phyloP scores from a whole-genome alignment of 2,113 vertebrate genomes.

The Myotis lucifugus region DNA sequence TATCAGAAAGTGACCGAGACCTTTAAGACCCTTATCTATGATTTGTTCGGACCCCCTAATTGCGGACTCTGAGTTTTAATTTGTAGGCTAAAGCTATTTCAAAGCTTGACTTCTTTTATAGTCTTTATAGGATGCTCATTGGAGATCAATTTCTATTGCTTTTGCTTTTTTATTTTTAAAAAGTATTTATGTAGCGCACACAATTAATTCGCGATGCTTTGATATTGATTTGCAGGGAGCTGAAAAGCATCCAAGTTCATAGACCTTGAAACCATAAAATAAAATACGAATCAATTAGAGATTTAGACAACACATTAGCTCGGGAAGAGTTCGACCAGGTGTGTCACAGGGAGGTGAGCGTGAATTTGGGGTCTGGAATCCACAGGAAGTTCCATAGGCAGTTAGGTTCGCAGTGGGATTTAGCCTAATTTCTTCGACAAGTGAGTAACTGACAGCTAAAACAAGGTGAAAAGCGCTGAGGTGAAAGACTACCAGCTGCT shows the following conservation, averaged over 20 bases:
- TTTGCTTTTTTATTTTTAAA: neutral
- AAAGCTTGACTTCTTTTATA: neutral
- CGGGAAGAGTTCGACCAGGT: neutral
- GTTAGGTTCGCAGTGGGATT: neutral
- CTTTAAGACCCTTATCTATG: neutral
- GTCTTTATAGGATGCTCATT: neutral
- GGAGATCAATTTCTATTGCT: neutral
- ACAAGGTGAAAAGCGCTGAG: rapidly evolving
- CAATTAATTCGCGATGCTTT: neutral
- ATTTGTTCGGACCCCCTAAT: neutral
- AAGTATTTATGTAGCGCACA: neutral
- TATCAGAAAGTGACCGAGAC: neutral
- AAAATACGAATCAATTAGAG: neutral
- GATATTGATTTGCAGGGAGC: neutral
- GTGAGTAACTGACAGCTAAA: neutral
- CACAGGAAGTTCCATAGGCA: neutral
- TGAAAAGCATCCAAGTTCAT: neutral
- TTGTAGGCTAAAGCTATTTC: neutral
- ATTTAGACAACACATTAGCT: neutral
- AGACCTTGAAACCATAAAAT: neutral
- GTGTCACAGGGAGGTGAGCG: neutral
- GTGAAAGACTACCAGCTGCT: rapidly evolving
- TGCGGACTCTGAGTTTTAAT: neutral
- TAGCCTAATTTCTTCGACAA: neutral
- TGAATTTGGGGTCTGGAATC: neutral